These are phyloP conservation scores for Andrena trimmerana DNA, from an alignment of 2,888 invertebrate genomes.

Conservation along the genomic window DNA sequence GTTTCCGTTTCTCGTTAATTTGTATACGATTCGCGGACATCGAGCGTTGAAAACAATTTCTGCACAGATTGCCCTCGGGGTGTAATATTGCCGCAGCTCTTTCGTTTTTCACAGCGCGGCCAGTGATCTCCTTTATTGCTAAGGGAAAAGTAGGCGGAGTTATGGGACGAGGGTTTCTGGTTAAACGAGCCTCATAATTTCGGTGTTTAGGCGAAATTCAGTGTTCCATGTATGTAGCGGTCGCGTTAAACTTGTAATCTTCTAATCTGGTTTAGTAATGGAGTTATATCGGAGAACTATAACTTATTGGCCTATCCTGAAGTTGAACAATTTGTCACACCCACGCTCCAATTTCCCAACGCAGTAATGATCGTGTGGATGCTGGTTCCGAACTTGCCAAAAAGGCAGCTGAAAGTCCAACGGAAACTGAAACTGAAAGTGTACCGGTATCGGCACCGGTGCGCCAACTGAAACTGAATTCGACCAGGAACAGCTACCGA, in stretches of 20 bases:
- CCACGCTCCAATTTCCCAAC: conserved; percentile 27
- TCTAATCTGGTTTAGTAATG: conserved; percentile 59
- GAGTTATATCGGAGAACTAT: conserved; percentile 46
- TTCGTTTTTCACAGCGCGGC: too few species aligned
- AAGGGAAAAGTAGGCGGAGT: neutral
- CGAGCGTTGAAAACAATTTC: too few species aligned
- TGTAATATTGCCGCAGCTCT: too few species aligned
- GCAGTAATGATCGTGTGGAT: neutral
- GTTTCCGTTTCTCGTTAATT: neutral
- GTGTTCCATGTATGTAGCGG: neutral
- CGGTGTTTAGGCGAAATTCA: conserved; percentile 4
- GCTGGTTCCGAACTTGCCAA: too few species aligned
- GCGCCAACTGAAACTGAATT: too few species aligned
- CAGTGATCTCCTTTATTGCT: too few species aligned
- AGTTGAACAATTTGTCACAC: conserved; percentile 49
- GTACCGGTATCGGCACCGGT: too few species aligned
- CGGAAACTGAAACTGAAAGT: neutral
- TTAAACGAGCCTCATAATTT: conserved; percentile 16
- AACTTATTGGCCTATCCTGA: conserved; percentile 43
- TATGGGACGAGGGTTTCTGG: neutral
- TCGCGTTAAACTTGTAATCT: conserved; percentile 51
- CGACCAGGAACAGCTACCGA: too few species aligned
- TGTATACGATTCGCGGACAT: neutral
- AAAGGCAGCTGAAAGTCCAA: neutral
- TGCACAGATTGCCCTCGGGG: too few species aligned